Base-by-base conservation (phyloP, 30 jellyfish, hydroid and myxozoan species). In the Cassiopea andromeda region DNA sequence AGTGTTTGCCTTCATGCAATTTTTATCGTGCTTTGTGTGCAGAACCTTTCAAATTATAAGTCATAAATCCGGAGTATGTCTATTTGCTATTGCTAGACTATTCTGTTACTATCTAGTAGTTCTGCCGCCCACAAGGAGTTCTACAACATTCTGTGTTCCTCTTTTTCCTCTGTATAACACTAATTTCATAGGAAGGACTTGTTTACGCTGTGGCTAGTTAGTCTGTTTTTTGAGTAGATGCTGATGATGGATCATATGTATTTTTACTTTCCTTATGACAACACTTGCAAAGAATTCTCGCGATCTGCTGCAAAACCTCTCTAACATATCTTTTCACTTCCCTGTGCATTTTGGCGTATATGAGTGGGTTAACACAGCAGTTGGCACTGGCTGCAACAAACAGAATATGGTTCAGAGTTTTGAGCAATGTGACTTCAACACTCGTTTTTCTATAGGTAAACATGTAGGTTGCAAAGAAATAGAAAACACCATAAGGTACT, bases 271-370 rank as follows among this genome's bases (percentile, higher is more conserved):
- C 12, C 64, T 3, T 10, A 54, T 10, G 12, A 10, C 64, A 54
- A 6, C 7, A 10, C 12, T 54, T 6, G 64, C 64, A 54, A 54
- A 10, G 12, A 54, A 54, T 54, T 3, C 64, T 6, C 12, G 12
- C 64, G 7, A 54, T 54, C 64, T 10, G 64, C 7, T 54, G 64
- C 64, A 54, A 3, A 54, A 54, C 64, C 7, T 54, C 64, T 6
- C 64, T 72, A 1, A 72, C 19, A 10, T 27, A 72, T 38, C 81
- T 49, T 43, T 78, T 78, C 19, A 78, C 48, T 0, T 78, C 87
- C 3, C 73, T 57, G 75, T 78, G 87, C 87, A 78, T 78, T 78
- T 78, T 78, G 71, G 87, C 87, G 75, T 78, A 78, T 74, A 78
- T 78, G 15, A 78, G 2, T 14, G 87, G 87, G 77, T 78, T 54